Evolutionary conservation across 1,140 invertebrate genomes (phyloP), one percentile per base, ranked within the genome.

Genomic region (Bombus terrestris): DNA sequence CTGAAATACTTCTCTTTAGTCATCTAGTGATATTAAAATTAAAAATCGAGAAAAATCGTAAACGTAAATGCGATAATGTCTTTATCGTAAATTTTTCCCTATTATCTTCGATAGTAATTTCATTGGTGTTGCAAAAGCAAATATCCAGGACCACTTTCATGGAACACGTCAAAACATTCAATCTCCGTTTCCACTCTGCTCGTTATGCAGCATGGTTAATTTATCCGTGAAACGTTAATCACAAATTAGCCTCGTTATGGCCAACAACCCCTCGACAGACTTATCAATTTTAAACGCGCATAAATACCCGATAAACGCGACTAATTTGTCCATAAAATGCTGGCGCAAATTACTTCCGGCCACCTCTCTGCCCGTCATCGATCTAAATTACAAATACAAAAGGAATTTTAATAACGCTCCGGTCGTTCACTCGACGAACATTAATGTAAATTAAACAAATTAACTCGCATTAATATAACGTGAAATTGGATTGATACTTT

Each of bases 261-360:
- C 8, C 37, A 39, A 64, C 37, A 84, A 79, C 75, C 82, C 64
- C 64, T 84, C 82, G 53, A 78, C 82, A 78, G 47, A 64, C 82
- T 77, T 84, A 84, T 84, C 75, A 84, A 84, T 84, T 84, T 84
- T 84, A 78, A 78, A 69, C 75, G 37, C 75, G 64, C 82, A 78
- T 84, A 84, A 84, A 84, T 69, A 75, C 47, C 75, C 82, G 82
- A 84, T 77, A 78, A 84, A 84, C 75, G 82, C 47, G 25, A 43
- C 82, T 71, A 84, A 84, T 84, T 84, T 59, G 66, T 78, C 64
- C 82, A 78, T 84, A 84, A 84, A 84, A 84, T 76, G 64, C 66
- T 71, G 64, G 64, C 82, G 74, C 75, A 84, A 84, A 84, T 84
- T 84, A 79, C 74, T 84, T 84, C 75, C 75, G 82, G 37, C 57